These are phyloP conservation scores for Lathamus discolor DNA, from an alignment of 2,113 vertebrate species.

Conservation along the genomic window DNA sequence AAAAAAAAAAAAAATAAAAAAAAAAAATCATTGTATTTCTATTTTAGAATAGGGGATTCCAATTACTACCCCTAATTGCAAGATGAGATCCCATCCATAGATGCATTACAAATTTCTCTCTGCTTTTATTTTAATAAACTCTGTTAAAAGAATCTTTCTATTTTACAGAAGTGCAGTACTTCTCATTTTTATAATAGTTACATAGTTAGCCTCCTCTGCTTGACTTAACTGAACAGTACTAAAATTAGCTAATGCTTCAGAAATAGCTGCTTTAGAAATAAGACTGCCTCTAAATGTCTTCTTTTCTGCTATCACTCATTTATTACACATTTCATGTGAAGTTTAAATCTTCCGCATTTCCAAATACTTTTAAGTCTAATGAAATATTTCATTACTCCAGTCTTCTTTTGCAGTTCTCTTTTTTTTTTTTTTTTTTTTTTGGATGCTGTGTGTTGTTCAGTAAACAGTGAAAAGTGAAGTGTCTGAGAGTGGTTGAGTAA, in stretches of 20 bases:
- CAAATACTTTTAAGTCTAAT: background rate
- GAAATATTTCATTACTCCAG: background rate
- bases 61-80: background rate
- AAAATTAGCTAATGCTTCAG: constrained; percentile 33
- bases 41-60: background rate
- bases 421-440: background rate
- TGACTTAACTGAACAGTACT: constrained; percentile 31
- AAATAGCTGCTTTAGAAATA: constrained; percentile 39
- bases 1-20: too few relatives aligned
- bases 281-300: background rate
- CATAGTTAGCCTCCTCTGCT: background rate
- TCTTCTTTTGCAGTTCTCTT: background rate
- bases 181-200: constrained; percentile 22
- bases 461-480: background rate
- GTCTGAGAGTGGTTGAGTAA: background rate
- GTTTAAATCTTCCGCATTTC: background rate
- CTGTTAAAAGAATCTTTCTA: constrained; percentile 24
- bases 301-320: background rate
- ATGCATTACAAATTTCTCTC: background rate
- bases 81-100: background rate
- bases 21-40: background rate
- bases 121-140: constrained; percentile 30
- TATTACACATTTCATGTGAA: background rate
- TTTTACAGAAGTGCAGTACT: constrained; percentile 1
- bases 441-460: background rate